Evolutionary conservation across 30 jellyfish, hydroid and myxozoan genomes (phyloP), one percentile per base, ranked within the genome.

Genomic region (Aurelia aurita): DNA sequence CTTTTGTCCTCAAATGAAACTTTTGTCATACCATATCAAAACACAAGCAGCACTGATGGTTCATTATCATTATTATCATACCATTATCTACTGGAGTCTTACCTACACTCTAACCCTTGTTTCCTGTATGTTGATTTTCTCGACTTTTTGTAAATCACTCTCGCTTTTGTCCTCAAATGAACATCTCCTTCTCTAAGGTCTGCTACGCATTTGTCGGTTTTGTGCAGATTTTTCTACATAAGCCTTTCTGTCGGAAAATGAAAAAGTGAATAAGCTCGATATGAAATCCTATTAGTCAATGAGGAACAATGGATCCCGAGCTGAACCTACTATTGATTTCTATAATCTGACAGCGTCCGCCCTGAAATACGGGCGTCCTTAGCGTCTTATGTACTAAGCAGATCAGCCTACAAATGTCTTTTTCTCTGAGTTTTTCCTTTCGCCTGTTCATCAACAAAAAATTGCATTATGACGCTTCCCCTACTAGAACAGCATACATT

Each of bases 311-410:
- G 62, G 94, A 84, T 29, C 51, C 76, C 61, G 78, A 84, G 83
- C 76, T 84, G 74, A 57, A 84, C 74, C 88, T 49, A 60, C 94
- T 81, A 84, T 84, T 84, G 87, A 73, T 84, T 84, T 60, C 68
- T 49, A 8, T 84, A 71, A 71, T 84, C 94, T 62, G 79, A 58
- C 94, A 32, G 94, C 69, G 94, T 73, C 94, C 87, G 82, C 76
- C 94, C 91, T 35, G 79, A 60, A 82, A 82, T 82, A 69, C 78
- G 74, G 85, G 85, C 91, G 85, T 82, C 85, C 71, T 82, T 81
- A 67, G 34, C 23, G 58, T 58, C 82, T 69, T 69, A 49, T 75
- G 64, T 46, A 26, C 85, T 68, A 82, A 82, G 75, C 26, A 68
- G 85, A 82, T 82, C 79, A 82, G 55, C 87, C 87, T 21, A 43